A percentile compares a stretch with the other conserved stretches of the same genome.
phyloP scores from a whole-genome alignment of 2,113 vertebrate genomes.

The Marmota monax region DNA sequence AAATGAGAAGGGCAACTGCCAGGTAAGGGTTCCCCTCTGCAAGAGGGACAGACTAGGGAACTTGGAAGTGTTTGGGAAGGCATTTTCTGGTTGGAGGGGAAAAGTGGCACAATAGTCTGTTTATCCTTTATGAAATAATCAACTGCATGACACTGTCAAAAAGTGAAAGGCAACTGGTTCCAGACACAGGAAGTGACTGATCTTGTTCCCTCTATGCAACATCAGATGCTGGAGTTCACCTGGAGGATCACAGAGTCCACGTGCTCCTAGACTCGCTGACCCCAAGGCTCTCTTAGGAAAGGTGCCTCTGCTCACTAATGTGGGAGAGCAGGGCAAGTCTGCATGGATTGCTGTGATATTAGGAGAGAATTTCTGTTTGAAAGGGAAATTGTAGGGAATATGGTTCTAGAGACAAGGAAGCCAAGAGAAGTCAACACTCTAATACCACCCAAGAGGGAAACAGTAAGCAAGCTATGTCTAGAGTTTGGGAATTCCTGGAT shows the following conservation, averaged over 20 bases:
- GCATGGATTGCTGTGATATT: rapidly evolving
- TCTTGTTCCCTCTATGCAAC: background rate
- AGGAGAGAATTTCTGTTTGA: background rate
- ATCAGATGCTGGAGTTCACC: background rate
- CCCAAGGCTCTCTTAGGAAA: too few relatives aligned
- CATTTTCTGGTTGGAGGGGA: background rate
- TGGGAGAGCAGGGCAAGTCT: background rate
- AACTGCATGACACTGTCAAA: background rate
- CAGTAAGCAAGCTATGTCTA: background rate
- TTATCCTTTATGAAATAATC: background rate
- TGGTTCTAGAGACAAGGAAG: background rate
- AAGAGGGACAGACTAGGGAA: background rate
- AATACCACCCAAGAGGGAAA: background rate
- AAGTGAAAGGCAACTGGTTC: background rate
- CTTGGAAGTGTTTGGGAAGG: background rate
- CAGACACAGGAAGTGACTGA: background rate
- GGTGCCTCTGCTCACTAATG: background rate
- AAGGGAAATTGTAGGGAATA: background rate
- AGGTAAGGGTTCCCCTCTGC: background rate
- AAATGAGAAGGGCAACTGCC: background rate
- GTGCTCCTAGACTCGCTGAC: background rate
- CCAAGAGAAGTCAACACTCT: background rate
- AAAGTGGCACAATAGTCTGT: background rate
- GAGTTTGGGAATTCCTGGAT: background rate
- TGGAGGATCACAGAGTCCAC: background rate